Evolutionary conservation across 1,140 invertebrate species (phyloP).

Genomic region (Microplitis mediator): DNA sequence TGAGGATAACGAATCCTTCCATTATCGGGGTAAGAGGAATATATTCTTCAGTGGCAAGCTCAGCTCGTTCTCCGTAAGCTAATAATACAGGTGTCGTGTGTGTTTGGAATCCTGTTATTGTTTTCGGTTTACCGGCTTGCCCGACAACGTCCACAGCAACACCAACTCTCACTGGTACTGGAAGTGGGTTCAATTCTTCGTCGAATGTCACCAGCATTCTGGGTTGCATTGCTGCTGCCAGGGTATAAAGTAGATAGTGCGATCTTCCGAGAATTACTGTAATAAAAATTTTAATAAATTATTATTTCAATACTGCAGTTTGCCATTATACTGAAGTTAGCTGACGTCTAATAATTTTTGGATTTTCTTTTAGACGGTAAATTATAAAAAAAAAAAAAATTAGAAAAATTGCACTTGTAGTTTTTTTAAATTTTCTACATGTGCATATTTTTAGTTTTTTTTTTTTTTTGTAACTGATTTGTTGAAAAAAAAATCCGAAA

Average conservation of each 20-base stretch:
- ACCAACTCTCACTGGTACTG: conserved; percentile 96
- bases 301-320: not conserved
- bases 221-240: conserved; percentile 97
- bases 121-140: conserved; percentile 99
- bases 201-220: conserved; percentile 99
- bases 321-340: no score
- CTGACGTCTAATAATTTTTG: no score
- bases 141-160: conserved; percentile 99
- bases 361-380: no score
- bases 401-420: no score
- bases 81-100: conserved; percentile 98
- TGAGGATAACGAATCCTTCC: conserved; percentile 98
- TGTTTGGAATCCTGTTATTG: conserved; percentile 99
- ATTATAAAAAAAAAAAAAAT: no score
- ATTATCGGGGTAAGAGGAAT: conserved; percentile 92
- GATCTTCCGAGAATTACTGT: conserved; percentile 92
- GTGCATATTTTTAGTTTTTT: no score
- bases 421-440: no score
- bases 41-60: conserved; percentile 98
- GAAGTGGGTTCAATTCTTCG: conserved; percentile 90
- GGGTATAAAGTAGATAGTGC: conserved; percentile 94
- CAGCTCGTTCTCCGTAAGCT: conserved; percentile 95
- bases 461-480: no score
- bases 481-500: no score
- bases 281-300: conserved; percentile 44